Evolutionary conservation across 2,888 invertebrate species (phyloP), one percentile per base, ranked within the genome.

Genomic region (Plebejus melissa): DNA sequence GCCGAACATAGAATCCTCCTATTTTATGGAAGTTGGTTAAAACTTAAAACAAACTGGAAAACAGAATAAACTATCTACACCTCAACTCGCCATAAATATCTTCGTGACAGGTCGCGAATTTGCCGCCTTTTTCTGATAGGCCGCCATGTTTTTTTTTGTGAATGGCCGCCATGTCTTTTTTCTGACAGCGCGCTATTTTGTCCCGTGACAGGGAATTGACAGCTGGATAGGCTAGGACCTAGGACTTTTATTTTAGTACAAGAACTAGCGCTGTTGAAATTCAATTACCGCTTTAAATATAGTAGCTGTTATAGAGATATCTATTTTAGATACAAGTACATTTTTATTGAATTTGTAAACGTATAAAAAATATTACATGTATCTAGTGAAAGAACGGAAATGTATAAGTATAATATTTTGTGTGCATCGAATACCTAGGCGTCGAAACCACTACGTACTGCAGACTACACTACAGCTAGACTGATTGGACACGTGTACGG

Each of bases 101-200:
- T 3, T 13, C 22, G 65, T 36, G 65, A 65, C 65, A 65, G 65
- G 28, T 36, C 65, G 65, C 65, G 65, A 5, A 22, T 65, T 65
- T 65, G 65, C 32, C 36, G 65, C 65, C 32, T 65, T 65, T 32
- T 65, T 65, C 36, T 32, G 65, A 36, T 36, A 65, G 32, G 6
- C 13, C 32, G 65, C 65, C 65, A 65, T 65, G 65, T 65, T 32
- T 65, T 65, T 60, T 32, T 65, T 32, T 65, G 13, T 32, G 36
- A 65, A 32, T 36, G 32, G 0, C 0, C 65, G 13, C 65, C 65
- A 65, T 65, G 65, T 65, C 13, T 65, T 65, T 65, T 65, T 65
- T 65, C 65, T 32, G 65, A 65, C 65, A 13, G 32, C 65, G 65
- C 65, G 11, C 65, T 36, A 65, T 65, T 65, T 36, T 65, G 36